Percentiles rank a stretch among this genome's conserved stretches.
Evolutionary conservation across 2,113 vertebrate species (phyloP).

Genomic region (Poecilia latipinna): DNA sequence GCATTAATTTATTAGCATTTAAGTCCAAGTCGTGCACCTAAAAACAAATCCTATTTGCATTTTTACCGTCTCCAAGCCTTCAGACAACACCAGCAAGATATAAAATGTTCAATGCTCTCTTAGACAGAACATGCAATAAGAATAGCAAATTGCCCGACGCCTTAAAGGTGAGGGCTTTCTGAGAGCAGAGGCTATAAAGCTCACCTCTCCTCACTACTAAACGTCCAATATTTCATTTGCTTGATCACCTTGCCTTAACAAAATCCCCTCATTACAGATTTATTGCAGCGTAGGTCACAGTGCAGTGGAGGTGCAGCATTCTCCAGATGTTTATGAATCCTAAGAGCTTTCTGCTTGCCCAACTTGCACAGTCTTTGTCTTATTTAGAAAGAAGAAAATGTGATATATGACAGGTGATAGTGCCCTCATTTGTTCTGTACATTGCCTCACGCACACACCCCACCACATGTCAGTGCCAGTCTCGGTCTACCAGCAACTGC

Average conservation of each 20-base stretch:
- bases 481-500: conserved; percentile 66
- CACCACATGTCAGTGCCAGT: conserved; percentile 75
- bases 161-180: conserved; percentile 62
- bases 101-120: conserved; percentile 38
- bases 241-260: conserved; percentile 81
- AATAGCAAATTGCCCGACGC: conserved; percentile 73
- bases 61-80: not conserved
- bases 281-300: conserved; percentile 72
- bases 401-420: conserved; percentile 75
- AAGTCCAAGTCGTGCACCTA: too few relatives aligned
- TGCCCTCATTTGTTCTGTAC: conserved; percentile 76
- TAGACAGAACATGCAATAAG: conserved; percentile 60
- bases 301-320: conserved; percentile 67
- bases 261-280: conserved; percentile 75
- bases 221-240: conserved; percentile 79
- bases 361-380: conserved; percentile 71
- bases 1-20: too few relatives aligned
- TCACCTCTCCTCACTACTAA: conserved; percentile 66
- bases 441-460: conserved; percentile 71
- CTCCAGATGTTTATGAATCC: conserved; percentile 79
- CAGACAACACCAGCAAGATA: conserved; percentile 37
- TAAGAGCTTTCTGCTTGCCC: conserved; percentile 73
- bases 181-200: conserved; percentile 75
- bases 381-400: conserved; percentile 74
- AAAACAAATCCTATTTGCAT: too few relatives aligned